Percentiles rank a stretch among this genome's conserved stretches.
phyloP scores from a whole-genome alignment of 2,797 vertebrate genomes.

The Myotis daubentonii region DNA sequence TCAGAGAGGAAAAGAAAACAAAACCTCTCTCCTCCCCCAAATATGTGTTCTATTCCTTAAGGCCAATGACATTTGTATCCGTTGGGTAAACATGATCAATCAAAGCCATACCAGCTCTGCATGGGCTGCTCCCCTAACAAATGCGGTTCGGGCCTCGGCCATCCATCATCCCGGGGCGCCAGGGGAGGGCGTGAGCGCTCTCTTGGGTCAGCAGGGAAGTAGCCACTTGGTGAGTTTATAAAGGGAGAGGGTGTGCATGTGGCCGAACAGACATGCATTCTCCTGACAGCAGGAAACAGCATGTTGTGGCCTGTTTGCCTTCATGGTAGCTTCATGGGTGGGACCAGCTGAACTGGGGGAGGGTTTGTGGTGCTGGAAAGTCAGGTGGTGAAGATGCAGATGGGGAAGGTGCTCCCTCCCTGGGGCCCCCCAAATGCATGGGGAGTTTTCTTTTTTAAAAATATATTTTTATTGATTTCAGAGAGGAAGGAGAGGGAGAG shows the following conservation, averaged over 20 bases:
- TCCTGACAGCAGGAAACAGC: not conserved
- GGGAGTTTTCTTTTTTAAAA: not conserved
- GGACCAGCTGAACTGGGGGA: not conserved
- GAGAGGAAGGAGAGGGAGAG: too few relatives aligned
- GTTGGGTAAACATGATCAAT: constrained; percentile 64
- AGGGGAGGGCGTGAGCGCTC: constrained; percentile 1
- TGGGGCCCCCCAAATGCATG: not conserved
- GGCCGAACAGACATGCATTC: not conserved
- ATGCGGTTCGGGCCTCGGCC: constrained; percentile 45
- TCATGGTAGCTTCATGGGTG: not conserved
- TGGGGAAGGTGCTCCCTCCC: not conserved
- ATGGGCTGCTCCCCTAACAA: constrained; percentile 63
- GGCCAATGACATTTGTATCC: constrained; percentile 47
- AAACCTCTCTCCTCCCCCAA: not conserved
- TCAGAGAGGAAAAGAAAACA: constrained; percentile 2
- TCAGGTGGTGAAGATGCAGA: fast-evolving
- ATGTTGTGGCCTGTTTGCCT: not conserved
- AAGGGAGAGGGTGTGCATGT: not conserved
- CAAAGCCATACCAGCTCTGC: constrained; percentile 29
- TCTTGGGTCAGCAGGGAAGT: constrained; percentile 21
- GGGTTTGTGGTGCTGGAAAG: not conserved
- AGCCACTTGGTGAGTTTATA: constrained; percentile 9
- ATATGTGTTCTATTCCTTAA: not conserved
- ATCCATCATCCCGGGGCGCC: constrained; percentile 63
- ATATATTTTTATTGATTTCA: too few relatives aligned